Conservation (phyloP, 2,888 invertebrate species). For the Drosophila recens region DNA sequence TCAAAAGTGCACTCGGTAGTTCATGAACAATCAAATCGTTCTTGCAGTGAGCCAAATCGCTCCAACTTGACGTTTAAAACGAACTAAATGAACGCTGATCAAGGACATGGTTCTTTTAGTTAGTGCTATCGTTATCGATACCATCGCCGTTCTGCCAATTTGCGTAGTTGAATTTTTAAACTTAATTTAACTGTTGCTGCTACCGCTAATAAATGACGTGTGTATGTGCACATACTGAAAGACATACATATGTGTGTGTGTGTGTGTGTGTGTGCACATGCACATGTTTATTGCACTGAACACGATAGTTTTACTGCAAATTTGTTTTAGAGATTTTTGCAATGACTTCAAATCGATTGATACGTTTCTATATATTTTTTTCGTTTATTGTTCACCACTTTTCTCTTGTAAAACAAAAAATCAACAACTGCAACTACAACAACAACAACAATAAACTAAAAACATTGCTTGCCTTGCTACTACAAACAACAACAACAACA, state of each 20-base stretch:
- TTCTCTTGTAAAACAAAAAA: constrained; percentile 40
- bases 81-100: constrained; percentile 13
- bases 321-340: constrained; percentile 48
- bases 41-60: neutral
- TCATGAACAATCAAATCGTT: neutral
- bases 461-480: constrained; percentile 74
- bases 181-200: constrained; percentile 16
- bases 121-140: no score
- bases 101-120: no score
- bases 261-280: constrained; percentile 15
- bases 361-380: constrained; percentile 55
- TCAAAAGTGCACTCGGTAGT: no score
- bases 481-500: constrained; percentile 38
- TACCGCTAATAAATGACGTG: constrained; percentile 1
- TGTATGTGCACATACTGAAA: constrained; percentile 13
- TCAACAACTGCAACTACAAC: constrained; percentile 30
- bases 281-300: constrained; percentile 33
- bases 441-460: constrained; percentile 39
- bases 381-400: constrained; percentile 57
- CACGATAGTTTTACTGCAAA: constrained; percentile 28
- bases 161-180: constrained; percentile 17
- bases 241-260: neutral
- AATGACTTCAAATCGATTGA: constrained; percentile 59
- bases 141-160: constrained; percentile 25
- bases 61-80: neutral